phyloP scores from a whole-genome alignment of 1,140 invertebrate species.

The Nautilus pompilius region DNA sequence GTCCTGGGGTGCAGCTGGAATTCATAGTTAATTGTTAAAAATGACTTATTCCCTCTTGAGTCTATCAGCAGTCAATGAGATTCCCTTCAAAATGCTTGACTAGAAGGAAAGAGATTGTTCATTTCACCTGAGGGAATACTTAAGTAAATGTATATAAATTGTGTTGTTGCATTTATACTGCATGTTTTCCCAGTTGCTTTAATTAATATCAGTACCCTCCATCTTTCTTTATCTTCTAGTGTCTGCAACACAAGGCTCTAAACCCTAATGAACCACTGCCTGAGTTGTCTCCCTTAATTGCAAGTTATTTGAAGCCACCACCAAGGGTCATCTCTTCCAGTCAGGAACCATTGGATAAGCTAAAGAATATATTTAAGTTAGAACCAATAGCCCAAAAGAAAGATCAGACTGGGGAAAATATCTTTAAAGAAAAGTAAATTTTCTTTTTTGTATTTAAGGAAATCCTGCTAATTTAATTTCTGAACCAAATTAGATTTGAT shows the following conservation, averaged over 20 bases:
- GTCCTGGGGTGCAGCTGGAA: too few relatives aligned
- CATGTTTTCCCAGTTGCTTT: too few relatives aligned
- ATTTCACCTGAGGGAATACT: too few relatives aligned
- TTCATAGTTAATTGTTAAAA: too few relatives aligned
- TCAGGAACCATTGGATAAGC: conserved; percentile 26
- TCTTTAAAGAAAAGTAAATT: conserved; percentile 41
- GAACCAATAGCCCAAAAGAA: conserved; percentile 40
- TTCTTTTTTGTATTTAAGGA: conserved; percentile 8
- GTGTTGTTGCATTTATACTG: too few relatives aligned
- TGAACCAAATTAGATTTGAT: too few relatives aligned
- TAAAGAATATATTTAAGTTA: conserved; percentile 45
- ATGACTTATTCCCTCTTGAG: too few relatives aligned
- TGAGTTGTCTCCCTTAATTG: conserved; percentile 42
- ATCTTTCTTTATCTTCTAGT: conserved; percentile 37
- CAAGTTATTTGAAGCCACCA: conserved; percentile 40
- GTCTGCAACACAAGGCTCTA: conserved; percentile 49
- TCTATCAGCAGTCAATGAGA: too few relatives aligned
- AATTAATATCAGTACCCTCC: neutral
- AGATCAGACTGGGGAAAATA: conserved; percentile 40
- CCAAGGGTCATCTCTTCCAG: conserved; percentile 28
- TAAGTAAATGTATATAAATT: too few relatives aligned
- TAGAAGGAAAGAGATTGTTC: too few relatives aligned
- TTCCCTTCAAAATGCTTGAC: too few relatives aligned
- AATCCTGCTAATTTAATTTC: too few relatives aligned
- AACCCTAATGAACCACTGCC: conserved; percentile 49